Evolutionary conservation across 2,797 vertebrate genomes (phyloP), one percentile per base, ranked within the genome.

Genomic region (Scomberomorus guttatus): DNA sequence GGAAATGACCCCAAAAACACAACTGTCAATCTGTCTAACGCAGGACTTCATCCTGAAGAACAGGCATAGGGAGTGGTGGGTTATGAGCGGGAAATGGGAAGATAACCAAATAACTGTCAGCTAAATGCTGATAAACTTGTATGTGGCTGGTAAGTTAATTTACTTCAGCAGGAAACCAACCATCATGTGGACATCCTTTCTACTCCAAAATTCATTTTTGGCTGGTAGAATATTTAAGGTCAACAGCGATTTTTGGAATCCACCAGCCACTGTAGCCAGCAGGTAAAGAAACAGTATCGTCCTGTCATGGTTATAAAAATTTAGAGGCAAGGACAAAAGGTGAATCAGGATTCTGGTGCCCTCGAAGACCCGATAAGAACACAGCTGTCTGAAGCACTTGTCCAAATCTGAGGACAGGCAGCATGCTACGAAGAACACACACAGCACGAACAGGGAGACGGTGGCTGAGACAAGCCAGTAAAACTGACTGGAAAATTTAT

Each of bases 401-500:
- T 79, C 70, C 74, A 71, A 71, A 72, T 55, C 67, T 20, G 72
- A 81, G 77, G 89, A 90, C 79, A 84, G 82, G 79, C 79, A 70
- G 80, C 79, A 44, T n/a, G 66, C 72, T 70, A 77, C 71, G 51
- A 68, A 59, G 87, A 86, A 88, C 87, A 80, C 80, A 85, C 83
- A 72, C 87, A 82, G 84, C 81, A 77, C 17, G 48, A 62, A 77
- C 72, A 74, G 74, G 72, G 84, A 89, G 87, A 92, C 91, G 78
- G 83, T 77, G 86, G 83, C 86, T 66, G 88, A 92, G 91, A 89
- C 91, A 51, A 87, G 86, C 87, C 91, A 86, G 87, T 90, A 90
- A 94, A 92, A 87, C 81, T 93, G 91, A 93, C 93, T 93, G 92
- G 87, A 88, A 91, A 74, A 94, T 94, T 94, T 93, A 93, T 48